Evolutionary conservation across 1,140 invertebrate genomes (phyloP).

Genomic region (Drosophila rufa): DNA sequence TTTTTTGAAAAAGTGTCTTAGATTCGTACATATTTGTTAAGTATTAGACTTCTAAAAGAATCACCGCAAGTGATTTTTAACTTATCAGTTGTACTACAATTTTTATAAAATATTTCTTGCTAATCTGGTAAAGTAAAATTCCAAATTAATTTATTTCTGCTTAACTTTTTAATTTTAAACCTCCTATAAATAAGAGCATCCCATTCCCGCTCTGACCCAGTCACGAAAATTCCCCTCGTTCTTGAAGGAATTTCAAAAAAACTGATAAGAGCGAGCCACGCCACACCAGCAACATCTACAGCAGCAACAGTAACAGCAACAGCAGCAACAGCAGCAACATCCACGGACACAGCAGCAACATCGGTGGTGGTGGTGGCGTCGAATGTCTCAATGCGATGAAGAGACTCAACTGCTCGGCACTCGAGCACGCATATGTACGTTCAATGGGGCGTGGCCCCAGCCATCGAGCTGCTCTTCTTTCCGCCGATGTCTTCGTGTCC

Average conservation of each 20-base stretch:
- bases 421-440: constrained; percentile 71
- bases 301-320: constrained; percentile 5
- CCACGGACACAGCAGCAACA: constrained; percentile 10
- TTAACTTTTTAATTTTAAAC: no score
- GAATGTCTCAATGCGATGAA: constrained; percentile 76
- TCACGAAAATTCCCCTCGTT: constrained; percentile 3
- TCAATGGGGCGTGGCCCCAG: constrained; percentile 70
- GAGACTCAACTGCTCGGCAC: constrained; percentile 43
- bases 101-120: no score
- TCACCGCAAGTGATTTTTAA: no score
- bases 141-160: background rate
- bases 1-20: no score
- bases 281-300: constrained; percentile 12
- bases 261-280: constrained; percentile 61
- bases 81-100: no score
- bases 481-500: constrained; percentile 12
- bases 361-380: constrained; percentile 56
- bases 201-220: background rate
- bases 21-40: no score
- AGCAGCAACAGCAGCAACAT: constrained; percentile 6
- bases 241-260: constrained; percentile 52
- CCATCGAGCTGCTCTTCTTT: constrained; percentile 53
- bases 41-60: no score
- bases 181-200: background rate
- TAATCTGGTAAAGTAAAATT: background rate